Percentiles rank a stretch among this genome's conserved stretches.
phyloP scores from a whole-genome alignment of 2,888 invertebrate genomes.

The Heliconius aoede region DNA sequence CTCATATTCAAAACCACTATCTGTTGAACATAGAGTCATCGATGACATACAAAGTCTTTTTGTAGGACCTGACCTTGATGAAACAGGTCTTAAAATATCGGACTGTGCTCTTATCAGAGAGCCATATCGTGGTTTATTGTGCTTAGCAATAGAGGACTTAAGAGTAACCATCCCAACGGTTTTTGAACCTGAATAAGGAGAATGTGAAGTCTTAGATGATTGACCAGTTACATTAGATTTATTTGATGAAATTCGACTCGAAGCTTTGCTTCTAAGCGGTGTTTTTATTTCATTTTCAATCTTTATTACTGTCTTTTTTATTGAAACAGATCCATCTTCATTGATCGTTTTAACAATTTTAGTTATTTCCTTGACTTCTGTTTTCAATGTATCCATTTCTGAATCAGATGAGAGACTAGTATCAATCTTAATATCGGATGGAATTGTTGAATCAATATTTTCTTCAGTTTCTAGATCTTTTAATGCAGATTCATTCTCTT shows the following conservation, averaged over 20 bases:
- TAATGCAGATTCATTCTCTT: slow-evolving; percentile 25
- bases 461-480: slow-evolving; percentile 19
- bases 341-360: slow-evolving; percentile 55
- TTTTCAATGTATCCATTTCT: slow-evolving; percentile 54
- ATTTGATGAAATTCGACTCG: slow-evolving; percentile 38
- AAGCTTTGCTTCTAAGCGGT: slow-evolving; percentile 43
- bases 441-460: slow-evolving; percentile 15
- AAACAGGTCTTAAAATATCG: slow-evolving; percentile 37
- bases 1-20: slow-evolving; percentile 41
- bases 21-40: slow-evolving; percentile 40
- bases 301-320: slow-evolving; percentile 56
- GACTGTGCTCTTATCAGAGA: slow-evolving; percentile 41
- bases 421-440: slow-evolving; percentile 13
- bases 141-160: slow-evolving; percentile 32
- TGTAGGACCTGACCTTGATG: slow-evolving; percentile 43
- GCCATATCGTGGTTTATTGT: slow-evolving; percentile 4
- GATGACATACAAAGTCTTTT: slow-evolving; percentile 48
- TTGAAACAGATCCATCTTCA: slow-evolving; percentile 56
- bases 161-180: slow-evolving; percentile 49
- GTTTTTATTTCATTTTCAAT: slow-evolving; percentile 54
- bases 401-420: slow-evolving; percentile 42
- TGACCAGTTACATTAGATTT: slow-evolving; percentile 39
- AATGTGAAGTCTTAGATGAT: slow-evolving; percentile 51
- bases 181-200: slow-evolving; percentile 49
- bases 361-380: slow-evolving; percentile 56